Base-by-base conservation (phyloP, 2,888 invertebrate genomes). In the Oscheius sp. region DNA sequence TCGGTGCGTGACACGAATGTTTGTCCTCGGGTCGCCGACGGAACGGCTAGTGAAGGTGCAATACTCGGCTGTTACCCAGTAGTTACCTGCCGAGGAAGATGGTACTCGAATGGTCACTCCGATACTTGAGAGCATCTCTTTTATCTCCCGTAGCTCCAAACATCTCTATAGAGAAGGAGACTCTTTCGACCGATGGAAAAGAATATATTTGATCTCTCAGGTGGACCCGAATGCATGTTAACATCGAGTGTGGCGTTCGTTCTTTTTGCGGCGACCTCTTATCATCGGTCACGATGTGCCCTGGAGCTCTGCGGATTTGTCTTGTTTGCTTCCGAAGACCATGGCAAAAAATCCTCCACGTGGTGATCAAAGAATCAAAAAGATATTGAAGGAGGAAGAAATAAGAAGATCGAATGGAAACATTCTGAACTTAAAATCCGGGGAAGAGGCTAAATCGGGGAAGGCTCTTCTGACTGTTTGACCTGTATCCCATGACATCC, bases 31-130 rank as follows among this genome's bases (percentile, higher is more conserved):
- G n/a, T n/a, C 59, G 28, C 30, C 59, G 41, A 44, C 44, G 44
- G 59, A 56, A 56, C 56, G 59, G 41, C 59, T 44, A 59, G 44
- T 44, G 30, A 54, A 54, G 32, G 59, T 59, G 59, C 59, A 59
- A 59, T 59, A 59, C 59, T 44, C 28, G 41, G 22, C 59, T 56
- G 56, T 56, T 56, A 44, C 59, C 59, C 24, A 44, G 44, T 59
- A 33, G 36, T 36, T 36, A 33, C 32, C 17, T 54, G 54, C 54
- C 54, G 54, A 54, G 30, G 17, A 51, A n/a, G n/a, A n/a, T 5
- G 36, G 17, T 20, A 12, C 32, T n/a, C 26, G n/a, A 14, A 3
- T 26, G 33, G 24, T 54, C 54, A n/a, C 33, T 20, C 8, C n/a
- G 33, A 54, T 6, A 32, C 17, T 6, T 12, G 9, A 36, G 8